Evolutionary conservation across 1,140 invertebrate species (phyloP).

Genomic region (Diachasmimorpha longicaudata): DNA sequence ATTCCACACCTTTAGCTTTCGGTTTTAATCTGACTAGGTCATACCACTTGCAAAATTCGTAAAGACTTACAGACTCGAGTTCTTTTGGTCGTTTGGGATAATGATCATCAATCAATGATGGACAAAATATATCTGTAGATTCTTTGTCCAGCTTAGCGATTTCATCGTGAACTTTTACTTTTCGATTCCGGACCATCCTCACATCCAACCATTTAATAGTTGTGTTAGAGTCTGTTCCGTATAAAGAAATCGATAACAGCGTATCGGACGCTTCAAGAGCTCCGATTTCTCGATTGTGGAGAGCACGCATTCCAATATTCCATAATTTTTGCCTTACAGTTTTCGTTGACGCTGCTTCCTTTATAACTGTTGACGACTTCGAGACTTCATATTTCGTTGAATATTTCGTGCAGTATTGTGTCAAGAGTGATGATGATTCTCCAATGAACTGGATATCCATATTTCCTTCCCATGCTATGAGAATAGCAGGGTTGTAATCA

Average conservation of each 20-base stretch:
- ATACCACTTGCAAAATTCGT: constrained; percentile 9
- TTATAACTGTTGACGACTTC: constrained; percentile 25
- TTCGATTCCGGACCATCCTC: constrained; percentile 28
- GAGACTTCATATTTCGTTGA: constrained; percentile 35
- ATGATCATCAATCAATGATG: constrained; percentile 24
- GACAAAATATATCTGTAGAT: constrained; percentile 34
- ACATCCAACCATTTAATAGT: constrained; percentile 40
- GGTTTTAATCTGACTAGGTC: constrained; percentile 30
- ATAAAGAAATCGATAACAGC: constrained; percentile 29
- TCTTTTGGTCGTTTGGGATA: constrained; percentile 16
- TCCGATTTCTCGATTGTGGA: constrained; percentile 37
- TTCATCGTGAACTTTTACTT: constrained; percentile 28
- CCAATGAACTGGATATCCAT: constrained; percentile 36
- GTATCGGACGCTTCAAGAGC: constrained; percentile 35
- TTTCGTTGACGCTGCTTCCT: constrained; percentile 33
- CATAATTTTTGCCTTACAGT: constrained; percentile 26
- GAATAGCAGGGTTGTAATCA: constrained; percentile 34
- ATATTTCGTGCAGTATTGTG: constrained; percentile 37
- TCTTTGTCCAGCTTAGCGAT: constrained; percentile 26
- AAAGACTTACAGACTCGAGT: neutral
- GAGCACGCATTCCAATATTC: constrained; percentile 31
- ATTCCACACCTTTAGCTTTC: constrained; percentile 20
- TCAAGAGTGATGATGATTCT: constrained; percentile 30
- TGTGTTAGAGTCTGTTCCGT: too few species aligned
- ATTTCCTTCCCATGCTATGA: constrained; percentile 37